Base-by-base conservation (phyloP, 2,888 invertebrate species). In the Drosophila meridionalis region DNA sequence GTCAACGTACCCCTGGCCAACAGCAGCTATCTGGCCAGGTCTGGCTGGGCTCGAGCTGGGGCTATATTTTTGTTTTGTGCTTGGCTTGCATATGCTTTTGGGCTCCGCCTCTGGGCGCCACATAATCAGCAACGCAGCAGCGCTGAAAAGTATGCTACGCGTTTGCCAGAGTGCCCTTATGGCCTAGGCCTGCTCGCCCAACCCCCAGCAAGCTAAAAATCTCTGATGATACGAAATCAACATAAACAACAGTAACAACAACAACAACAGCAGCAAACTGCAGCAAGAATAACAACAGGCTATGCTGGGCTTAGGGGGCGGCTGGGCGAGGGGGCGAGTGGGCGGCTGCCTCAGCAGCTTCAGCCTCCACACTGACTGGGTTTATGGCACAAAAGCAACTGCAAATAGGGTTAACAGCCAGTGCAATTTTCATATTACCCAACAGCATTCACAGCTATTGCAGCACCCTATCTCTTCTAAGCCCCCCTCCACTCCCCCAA, bases 161-260 rank as follows among this genome's bases (percentile, higher is more conserved):
- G 73, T 61, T 80, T 67, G 32, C 57, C 55, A 69, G 58, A 64
- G 64, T 34, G 30, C 50, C 59, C 62, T 66, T 47, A 52, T 45
- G 12, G 74, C 73, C 61, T 69, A 48, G 43, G 52, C 65, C 76
- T 47, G 58, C 56, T 26, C 36, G 50, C 30, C 32, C 7, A 43
- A 45, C 63, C 0, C 0, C 20, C 89, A 73, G 73, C 89, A 74
- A 82, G 82, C 80, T 80, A 62, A 85, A 85, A 89, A 89, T 85
- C 85, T 85, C 85, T 89, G 87, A 87, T 86, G 89, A 89, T 89
- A 89, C 85, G 82, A 89, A 89, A 85, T 86, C 89, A 85, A 80
- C 85, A 85, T 84, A 85, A 89, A 78, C 85, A 89, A 77, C 87
- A 86, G 70, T 64, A 62, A 45, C 73, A 80, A 59, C 69, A 83